These are phyloP conservation scores for Diloba caeruleocephala DNA, from an alignment of 2,888 invertebrate genomes.

Conservation along the genomic window DNA sequence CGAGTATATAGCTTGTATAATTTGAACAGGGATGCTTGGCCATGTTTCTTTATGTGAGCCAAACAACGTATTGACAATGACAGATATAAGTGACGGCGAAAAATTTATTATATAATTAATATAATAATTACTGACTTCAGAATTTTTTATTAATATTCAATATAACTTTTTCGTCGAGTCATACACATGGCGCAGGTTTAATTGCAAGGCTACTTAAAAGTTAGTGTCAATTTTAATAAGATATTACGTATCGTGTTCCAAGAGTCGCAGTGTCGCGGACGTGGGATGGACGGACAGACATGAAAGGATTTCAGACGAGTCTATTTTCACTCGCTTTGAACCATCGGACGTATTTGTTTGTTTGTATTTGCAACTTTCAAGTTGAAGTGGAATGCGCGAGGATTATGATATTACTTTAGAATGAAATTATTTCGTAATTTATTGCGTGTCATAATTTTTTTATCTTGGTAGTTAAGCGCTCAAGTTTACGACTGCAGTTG, in stretches of 20 bases:
- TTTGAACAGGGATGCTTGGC: conserved; percentile 39
- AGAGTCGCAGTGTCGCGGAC: conserved; percentile 67
- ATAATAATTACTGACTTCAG: too few relatives aligned
- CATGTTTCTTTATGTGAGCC: conserved; percentile 7
- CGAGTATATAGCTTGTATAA: too few relatives aligned
- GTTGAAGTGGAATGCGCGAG: conserved; percentile 66
- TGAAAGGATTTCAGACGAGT: conserved; percentile 84
- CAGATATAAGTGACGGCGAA: conserved; percentile 6
- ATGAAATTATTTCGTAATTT: conserved; percentile 50
- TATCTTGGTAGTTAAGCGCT: conserved; percentile 31
- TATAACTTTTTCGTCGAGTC: conserved; percentile 33
- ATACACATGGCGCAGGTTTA: conserved; percentile 21
- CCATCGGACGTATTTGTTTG: conserved; percentile 71
- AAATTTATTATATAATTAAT: too few relatives aligned
- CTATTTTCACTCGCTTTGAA: conserved; percentile 87
- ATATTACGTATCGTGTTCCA: conserved; percentile 52
- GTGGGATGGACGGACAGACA: conserved; percentile 73
- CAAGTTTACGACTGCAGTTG: conserved; percentile 38
- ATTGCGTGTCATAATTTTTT: conserved; percentile 39
- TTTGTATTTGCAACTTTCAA: conserved; percentile 85
- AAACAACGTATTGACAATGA: conserved; percentile 24
- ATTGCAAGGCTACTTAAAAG: conserved; percentile 23
- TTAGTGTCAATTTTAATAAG: conserved; percentile 52
- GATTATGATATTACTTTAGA: conserved; percentile 52
- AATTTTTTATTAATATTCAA: conserved; percentile 25